phyloP scores from a whole-genome alignment of 30 jellyfish, hydroid and myxozoan species.

The Nemopilema nomurai region DNA sequence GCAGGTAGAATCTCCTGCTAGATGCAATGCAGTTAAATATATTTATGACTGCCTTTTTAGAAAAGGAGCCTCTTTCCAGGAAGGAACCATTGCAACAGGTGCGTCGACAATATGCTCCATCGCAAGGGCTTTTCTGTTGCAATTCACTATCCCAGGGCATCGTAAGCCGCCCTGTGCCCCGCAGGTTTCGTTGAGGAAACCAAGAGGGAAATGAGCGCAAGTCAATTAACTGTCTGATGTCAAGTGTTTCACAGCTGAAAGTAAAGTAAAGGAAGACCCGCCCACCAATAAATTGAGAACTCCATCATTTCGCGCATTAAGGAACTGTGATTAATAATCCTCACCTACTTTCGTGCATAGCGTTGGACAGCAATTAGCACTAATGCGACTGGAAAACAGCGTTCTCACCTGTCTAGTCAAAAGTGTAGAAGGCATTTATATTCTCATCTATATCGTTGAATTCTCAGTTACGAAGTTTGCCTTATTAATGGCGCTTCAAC shows the following conservation, averaged over 20 bases:
- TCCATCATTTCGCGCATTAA: no score
- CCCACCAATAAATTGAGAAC: background rate
- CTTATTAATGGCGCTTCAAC: background rate
- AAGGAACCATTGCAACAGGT: no score
- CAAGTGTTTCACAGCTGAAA: background rate
- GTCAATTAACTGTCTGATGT: background rate
- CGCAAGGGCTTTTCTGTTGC: no score
- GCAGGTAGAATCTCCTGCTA: no score
- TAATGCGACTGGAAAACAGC: background rate
- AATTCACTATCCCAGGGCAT: no score
- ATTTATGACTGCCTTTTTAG: no score
- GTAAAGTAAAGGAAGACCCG: background rate
- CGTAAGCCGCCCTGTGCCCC: no score
- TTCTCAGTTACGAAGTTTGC: background rate
- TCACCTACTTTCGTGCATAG: background rate
- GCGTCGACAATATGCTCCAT: no score
- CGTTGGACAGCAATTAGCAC: background rate
- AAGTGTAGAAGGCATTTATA: background rate
- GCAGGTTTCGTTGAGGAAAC: background rate
- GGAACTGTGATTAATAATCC: background rate
- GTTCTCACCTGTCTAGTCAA: background rate
- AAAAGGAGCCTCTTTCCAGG: no score
- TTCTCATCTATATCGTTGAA: background rate
- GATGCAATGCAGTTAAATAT: no score
- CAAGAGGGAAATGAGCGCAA: background rate